These are phyloP conservation scores for Coreoperca whiteheadi DNA, from an alignment of 2,113 vertebrate species.

Conservation along the genomic window DNA sequence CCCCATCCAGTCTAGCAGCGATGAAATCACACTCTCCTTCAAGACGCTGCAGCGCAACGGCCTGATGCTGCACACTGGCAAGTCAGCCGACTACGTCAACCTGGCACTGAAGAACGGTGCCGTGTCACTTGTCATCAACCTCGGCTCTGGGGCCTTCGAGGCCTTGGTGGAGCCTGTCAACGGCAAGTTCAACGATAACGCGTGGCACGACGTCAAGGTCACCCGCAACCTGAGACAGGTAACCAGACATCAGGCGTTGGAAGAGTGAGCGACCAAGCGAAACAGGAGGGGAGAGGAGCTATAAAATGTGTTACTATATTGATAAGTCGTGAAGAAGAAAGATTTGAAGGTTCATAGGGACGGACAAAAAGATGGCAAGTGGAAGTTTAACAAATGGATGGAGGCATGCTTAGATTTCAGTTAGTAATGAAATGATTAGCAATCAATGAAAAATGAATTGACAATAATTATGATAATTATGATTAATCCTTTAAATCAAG, in stretches of 20 bases:
- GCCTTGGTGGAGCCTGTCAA: constrained; percentile 99
- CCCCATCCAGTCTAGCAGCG: constrained; percentile 99
- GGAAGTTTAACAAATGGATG: constrained; percentile 4
- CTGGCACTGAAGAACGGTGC: constrained; percentile 99
- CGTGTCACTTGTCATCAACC: constrained; percentile 99
- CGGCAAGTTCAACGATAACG: constrained; percentile 99
- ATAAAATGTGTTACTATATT: background rate
- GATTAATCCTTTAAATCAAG: background rate
- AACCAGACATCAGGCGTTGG: constrained; percentile 93
- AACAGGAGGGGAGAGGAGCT: constrained; percentile 22
- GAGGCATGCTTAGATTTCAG: constrained; percentile 23
- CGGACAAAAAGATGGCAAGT: background rate
- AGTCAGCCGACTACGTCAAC: constrained; percentile 99
- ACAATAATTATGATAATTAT: background rate
- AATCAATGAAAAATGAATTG: background rate
- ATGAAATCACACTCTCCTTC: constrained; percentile 99
- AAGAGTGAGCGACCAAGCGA: constrained; percentile 51
- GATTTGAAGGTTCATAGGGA: background rate
- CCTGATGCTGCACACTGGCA: constrained; percentile 99
- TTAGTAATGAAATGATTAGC: background rate
- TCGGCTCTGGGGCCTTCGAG: constrained; percentile 99
- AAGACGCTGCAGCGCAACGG: constrained; percentile 99
- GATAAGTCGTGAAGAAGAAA: background rate
- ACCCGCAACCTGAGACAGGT: constrained; percentile 99
- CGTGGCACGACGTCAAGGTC: constrained; percentile 99